A percentile compares a stretch with the other conserved stretches of the same genome.
phyloP scores from a whole-genome alignment of 2,888 invertebrate genomes.

The Iphiclides podalirius region DNA sequence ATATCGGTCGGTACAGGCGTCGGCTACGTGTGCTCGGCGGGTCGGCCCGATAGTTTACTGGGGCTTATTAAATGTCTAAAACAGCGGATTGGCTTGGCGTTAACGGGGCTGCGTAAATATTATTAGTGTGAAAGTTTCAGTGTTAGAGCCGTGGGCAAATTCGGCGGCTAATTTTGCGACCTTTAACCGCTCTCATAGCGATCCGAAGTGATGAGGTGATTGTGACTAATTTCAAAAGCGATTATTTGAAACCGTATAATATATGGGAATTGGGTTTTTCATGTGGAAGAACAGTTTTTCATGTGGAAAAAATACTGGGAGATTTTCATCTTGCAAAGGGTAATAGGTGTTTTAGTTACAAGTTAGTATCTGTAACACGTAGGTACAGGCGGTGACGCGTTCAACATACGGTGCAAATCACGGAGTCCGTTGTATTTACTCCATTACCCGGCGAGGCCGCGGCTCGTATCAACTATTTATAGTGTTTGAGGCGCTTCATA shows the following conservation, averaged over 20 bases:
- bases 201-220: too few relatives aligned
- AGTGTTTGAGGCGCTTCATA: constrained; percentile 80
- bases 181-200: too few relatives aligned
- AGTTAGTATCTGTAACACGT: too few relatives aligned
- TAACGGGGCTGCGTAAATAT: constrained; percentile 4
- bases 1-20: constrained; percentile 56
- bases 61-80: constrained; percentile 49
- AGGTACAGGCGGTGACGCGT: constrained; percentile 26
- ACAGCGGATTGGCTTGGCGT: constrained; percentile 34
- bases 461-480: constrained; percentile 77
- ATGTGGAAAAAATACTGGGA: too few relatives aligned
- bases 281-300: too few relatives aligned
- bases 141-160: not conserved
- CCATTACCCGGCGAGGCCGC: constrained; percentile 69
- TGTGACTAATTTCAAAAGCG: too few relatives aligned
- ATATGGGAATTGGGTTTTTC: too few relatives aligned
- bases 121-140: constrained; percentile 16
- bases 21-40: constrained; percentile 46
- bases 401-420: constrained; percentile 51
- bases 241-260: too few relatives aligned
- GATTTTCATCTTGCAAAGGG: too few relatives aligned
- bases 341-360: too few relatives aligned
- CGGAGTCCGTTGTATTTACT: constrained; percentile 68
- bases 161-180: too few relatives aligned
- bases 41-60: constrained; percentile 43